Base-by-base conservation (phyloP, 2,797 vertebrate species). In the Anomalospiza imberbis region DNA sequence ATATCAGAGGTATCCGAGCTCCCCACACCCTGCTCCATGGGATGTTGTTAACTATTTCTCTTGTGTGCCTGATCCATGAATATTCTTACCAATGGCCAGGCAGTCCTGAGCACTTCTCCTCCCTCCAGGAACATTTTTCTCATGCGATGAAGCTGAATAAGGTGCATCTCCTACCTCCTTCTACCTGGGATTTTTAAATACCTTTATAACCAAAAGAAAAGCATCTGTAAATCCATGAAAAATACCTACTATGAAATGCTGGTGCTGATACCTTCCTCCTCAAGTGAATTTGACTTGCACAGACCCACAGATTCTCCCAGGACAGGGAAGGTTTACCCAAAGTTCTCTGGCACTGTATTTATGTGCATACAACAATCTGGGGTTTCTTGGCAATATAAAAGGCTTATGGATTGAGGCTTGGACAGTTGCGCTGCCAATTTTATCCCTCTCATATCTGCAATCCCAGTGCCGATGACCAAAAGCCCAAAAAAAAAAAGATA, bases 331-430 rank as follows among this genome's bases (percentile, higher is more conserved):
- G 61, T 95, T 95, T 53, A 60, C 36, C 38, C 22, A 89, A 61
- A 48, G 25, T 31, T 44, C 81, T 85, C 28, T 70, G 67, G 76
- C 58, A 38, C 66, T 75, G 51, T 54, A 78, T 76, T 96, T 65
- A 88, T 17, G 5, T 25, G 34, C 42, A 78, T 17, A 10, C 87
- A 77, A 76, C 29, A 88, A 89, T 80, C 80, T 94, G 89, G 10
- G 77, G 81, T 94, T 95, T 94, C 95, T 6, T 88, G 71, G 81
- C 90, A 94, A 77, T 92, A 94, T 81, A 75, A 48, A 90, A 91
- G 55, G 45, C 45, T n/a, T 82, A 40, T 24, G 71, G 76, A 65
- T 5, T 50, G 80, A 50, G 68, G 77, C 45, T 89, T 29, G 84
- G 83, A 91, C 34, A 82, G 55, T 4, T 50, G 24, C 36, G 94